These are phyloP conservation scores for Montifringilla adamsi DNA, from an alignment of 2,113 vertebrate species.

Conservation along the genomic window DNA sequence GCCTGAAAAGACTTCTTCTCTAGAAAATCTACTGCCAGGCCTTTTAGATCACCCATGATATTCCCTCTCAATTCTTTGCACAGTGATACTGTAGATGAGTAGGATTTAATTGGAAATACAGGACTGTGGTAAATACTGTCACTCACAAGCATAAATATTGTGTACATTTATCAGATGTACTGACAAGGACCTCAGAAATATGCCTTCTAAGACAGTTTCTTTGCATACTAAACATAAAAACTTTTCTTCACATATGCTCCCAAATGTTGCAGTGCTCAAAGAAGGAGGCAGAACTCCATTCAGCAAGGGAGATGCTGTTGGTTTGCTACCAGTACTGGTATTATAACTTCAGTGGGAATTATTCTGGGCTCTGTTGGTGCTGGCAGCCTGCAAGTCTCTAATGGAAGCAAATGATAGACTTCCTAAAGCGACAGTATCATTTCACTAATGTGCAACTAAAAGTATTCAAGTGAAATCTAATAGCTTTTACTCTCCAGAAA, in stretches of 20 bases:
- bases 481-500: slow-evolving; percentile 47
- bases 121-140: background rate
- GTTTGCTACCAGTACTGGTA: background rate
- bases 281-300: background rate
- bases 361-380: background rate
- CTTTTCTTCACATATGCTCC: background rate
- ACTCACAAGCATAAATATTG: background rate
- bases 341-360: background rate
- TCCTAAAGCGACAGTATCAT: slow-evolving; percentile 42
- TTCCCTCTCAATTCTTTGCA: background rate
- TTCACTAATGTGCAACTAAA: slow-evolving; percentile 56
- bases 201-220: background rate
- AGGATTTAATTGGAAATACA: background rate
- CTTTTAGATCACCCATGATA: background rate
- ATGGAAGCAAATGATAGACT: slow-evolving; percentile 60
- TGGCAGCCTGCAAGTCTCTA: slow-evolving; percentile 1
- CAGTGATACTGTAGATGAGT: background rate
- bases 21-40: background rate
- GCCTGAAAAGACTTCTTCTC: background rate
- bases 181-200: background rate
- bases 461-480: slow-evolving; percentile 63
- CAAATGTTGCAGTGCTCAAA: background rate
- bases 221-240: background rate
- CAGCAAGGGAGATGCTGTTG: background rate
- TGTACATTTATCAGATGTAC: background rate